phyloP scores from a whole-genome alignment of 2,888 invertebrate genomes.

The Xylocampa areola region DNA sequence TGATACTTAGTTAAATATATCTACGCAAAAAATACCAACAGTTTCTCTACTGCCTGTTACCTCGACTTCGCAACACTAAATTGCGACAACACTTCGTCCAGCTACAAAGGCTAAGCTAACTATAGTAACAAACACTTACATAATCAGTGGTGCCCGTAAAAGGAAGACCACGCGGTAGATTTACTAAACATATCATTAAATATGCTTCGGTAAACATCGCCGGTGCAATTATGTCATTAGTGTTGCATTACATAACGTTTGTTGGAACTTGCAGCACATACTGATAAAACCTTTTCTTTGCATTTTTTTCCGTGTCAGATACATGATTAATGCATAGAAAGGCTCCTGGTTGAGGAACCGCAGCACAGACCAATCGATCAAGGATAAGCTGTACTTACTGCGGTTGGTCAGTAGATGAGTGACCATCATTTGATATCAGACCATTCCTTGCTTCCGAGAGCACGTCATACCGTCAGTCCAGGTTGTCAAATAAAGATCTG shows the following conservation, averaged over 20 bases:
- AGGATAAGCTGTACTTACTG: too few relatives aligned
- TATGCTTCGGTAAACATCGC: slow-evolving; percentile 52
- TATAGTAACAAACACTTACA: slow-evolving; percentile 37
- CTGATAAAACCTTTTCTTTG: slow-evolving; percentile 15
- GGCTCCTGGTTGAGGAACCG: too few relatives aligned
- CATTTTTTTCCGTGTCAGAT: slow-evolving; percentile 22
- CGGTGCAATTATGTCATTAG: slow-evolving; percentile 57
- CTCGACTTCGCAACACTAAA: slow-evolving; percentile 12
- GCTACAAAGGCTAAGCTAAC: slow-evolving; percentile 14
- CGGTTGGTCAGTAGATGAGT: too few relatives aligned
- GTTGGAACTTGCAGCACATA: slow-evolving; percentile 26
- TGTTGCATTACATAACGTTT: slow-evolving; percentile 46
- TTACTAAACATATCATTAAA: slow-evolving; percentile 57
- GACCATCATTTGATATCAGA: too few relatives aligned
- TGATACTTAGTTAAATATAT: too few relatives aligned
- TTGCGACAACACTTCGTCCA: slow-evolving; percentile 32
- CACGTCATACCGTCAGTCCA: too few relatives aligned
- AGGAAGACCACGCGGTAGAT: slow-evolving; percentile 48
- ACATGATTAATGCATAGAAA: slow-evolving; percentile 9
- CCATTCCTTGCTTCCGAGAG: too few relatives aligned
- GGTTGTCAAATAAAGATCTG: too few relatives aligned
- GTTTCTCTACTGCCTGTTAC: slow-evolving; percentile 5
- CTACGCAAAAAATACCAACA: too few relatives aligned
- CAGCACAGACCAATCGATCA: too few relatives aligned
- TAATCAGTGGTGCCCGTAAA: slow-evolving; percentile 47